Conservation (phyloP, 2,797 vertebrate genomes). For the Linurgus olivaceus region DNA sequence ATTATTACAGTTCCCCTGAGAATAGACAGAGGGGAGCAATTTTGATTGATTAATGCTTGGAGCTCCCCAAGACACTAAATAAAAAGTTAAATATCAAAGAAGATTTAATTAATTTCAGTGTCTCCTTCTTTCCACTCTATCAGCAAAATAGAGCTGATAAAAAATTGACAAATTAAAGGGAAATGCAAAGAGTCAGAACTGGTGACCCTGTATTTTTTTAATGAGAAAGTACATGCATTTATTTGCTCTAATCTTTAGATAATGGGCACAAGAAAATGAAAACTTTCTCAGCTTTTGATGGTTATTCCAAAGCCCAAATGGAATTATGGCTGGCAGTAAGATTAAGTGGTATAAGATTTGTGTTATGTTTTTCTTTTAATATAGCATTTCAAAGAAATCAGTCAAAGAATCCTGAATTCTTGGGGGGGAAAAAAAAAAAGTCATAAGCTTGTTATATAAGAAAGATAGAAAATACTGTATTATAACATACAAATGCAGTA, state of each 20-base stretch:
- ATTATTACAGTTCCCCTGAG: neutral
- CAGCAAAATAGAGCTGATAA: neutral
- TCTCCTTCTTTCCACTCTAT: neutral
- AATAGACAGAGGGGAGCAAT: neutral
- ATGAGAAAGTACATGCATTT: neutral
- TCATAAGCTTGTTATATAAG: neutral
- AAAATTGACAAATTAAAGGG: neutral
- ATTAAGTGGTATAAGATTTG: neutral
- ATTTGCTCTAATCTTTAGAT: slow-evolving; percentile 13
- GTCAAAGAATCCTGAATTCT: neutral
- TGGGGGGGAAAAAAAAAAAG: neutral
- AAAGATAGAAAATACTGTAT: neutral
- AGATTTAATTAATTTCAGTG: slow-evolving; percentile 8
- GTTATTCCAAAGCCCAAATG: neutral
- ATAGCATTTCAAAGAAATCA: neutral
- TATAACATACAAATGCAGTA: neutral
- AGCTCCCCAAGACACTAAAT: neutral
- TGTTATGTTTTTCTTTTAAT: neutral
- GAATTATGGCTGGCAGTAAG: neutral
- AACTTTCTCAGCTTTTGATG: neutral
- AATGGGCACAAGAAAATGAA: neutral
- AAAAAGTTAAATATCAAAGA: neutral
- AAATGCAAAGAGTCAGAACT: neutral
- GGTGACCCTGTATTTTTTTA: neutral
- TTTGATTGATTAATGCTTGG: neutral